Conservation (phyloP, 2,888 invertebrate genomes). For the Andrena bicolor region DNA sequence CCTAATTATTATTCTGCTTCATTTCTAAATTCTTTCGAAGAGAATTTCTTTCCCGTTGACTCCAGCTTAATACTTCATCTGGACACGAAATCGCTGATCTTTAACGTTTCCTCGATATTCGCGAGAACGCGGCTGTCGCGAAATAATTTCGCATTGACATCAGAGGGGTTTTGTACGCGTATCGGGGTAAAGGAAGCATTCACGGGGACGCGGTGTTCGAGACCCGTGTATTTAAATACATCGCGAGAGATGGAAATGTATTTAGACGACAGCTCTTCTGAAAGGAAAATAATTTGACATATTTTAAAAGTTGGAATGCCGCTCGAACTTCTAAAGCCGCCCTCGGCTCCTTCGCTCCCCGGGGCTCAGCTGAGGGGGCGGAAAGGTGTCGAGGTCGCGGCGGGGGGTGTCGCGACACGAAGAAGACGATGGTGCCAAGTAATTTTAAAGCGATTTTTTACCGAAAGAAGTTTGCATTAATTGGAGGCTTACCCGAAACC, state of each 20-base stretch:
- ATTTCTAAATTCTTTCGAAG: not conserved
- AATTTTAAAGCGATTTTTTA: conserved; percentile 80
- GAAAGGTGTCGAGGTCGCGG: conserved; percentile 58
- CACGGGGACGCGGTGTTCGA: conserved; percentile 46
- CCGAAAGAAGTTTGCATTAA: conserved; percentile 80
- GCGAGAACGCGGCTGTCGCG: conserved; percentile 16
- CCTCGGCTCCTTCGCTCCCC: conserved; percentile 64
- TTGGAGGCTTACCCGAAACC: conserved; percentile 75
- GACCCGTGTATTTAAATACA: conserved; percentile 78
- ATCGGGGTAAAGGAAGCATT: conserved; percentile 24
- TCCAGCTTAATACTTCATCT: not conserved
- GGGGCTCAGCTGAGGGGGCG: conserved; percentile 65
- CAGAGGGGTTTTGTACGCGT: conserved; percentile 12
- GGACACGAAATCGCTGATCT: conserved; percentile 18
- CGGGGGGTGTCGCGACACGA: conserved; percentile 41
- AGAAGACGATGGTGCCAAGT: conserved; percentile 70
- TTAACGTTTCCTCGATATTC: conserved; percentile 25
- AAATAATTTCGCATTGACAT: conserved; percentile 54
- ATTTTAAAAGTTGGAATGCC: conserved; percentile 84
- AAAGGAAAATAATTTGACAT: conserved; percentile 84
- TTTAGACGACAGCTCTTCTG: conserved; percentile 77
- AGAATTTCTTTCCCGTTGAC: not conserved
- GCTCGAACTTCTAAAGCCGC: conserved; percentile 78
- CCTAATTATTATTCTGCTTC: not conserved
- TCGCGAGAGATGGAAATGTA: conserved; percentile 75